phyloP scores from a whole-genome alignment of 2,797 vertebrate genomes.

The Pyrocephalus nanus region DNA sequence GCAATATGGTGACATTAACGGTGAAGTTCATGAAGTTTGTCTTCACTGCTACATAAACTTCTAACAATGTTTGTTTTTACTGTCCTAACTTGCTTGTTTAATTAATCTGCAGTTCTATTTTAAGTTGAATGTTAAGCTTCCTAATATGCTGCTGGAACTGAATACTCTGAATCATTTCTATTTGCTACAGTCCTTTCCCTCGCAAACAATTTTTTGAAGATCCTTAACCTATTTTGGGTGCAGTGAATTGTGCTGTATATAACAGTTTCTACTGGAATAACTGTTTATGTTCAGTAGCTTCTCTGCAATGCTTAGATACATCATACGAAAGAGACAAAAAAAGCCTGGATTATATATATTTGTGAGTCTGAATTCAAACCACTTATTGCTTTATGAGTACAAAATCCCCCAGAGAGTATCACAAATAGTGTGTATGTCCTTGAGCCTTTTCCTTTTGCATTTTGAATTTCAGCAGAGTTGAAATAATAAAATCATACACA shows the following conservation, averaged over 20 bases:
- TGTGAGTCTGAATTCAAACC: neutral
- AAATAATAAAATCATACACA: neutral
- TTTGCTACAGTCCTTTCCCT: neutral
- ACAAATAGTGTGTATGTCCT: neutral
- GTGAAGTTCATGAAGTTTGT: neutral
- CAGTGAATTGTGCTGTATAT: neutral
- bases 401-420: neutral
- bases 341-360: neutral
- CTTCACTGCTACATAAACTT: constrained; percentile 2
- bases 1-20: neutral
- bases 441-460: neutral
- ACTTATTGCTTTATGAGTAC: neutral
- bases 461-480: neutral
- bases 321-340: neutral
- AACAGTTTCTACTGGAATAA: neutral
- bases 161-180: neutral
- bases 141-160: neutral
- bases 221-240: neutral
- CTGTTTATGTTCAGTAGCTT: neutral
- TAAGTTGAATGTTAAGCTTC: neutral
- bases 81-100: neutral
- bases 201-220: neutral
- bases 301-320: neutral
- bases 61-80: constrained; percentile 3
- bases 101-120: neutral